A percentile compares a stretch with the other conserved stretches of the same genome.
These are phyloP conservation scores for Saturnia japonica DNA, from an alignment of 2,888 invertebrate species.

Conservation along the genomic window DNA sequence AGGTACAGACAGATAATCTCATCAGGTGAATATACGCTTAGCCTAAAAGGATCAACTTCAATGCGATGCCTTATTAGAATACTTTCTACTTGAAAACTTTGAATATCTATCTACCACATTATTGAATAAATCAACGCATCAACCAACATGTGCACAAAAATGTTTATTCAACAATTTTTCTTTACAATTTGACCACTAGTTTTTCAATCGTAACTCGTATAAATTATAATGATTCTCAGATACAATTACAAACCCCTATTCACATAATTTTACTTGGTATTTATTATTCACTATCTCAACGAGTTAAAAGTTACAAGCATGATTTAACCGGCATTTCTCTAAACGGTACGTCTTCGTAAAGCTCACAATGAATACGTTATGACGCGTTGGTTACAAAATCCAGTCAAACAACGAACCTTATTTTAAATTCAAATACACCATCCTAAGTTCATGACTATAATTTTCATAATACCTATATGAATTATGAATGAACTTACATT, in stretches of 20 bases:
- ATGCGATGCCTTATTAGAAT: slow-evolving; percentile 46
- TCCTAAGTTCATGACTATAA: not conserved
- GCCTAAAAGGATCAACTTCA: slow-evolving; percentile 67
- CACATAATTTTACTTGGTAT: not conserved
- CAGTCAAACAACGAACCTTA: not conserved
- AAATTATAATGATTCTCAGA: not conserved
- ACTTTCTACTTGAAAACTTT: slow-evolving; percentile 52
- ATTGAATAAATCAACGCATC: not conserved
- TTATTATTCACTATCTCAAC: not conserved
- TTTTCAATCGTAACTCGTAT: not conserved
- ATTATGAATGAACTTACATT: not conserved
- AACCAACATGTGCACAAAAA: not conserved
- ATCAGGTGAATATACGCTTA: slow-evolving; percentile 66
- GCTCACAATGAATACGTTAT: not conserved
- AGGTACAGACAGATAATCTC: slow-evolving; percentile 51
- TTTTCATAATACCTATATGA: not conserved
- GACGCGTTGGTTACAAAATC: slow-evolving; percentile 1
- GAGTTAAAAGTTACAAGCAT: not conserved
- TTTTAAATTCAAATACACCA: slow-evolving; percentile 4
- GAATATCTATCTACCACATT: not conserved
- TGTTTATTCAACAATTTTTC: not conserved
- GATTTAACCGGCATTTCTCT: not conserved
- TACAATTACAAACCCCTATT: not conserved
- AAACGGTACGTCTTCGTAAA: not conserved
- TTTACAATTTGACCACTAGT: not conserved